Evolutionary conservation across 2,888 invertebrate genomes (phyloP).

Genomic region (Hermodice carunculata): DNA sequence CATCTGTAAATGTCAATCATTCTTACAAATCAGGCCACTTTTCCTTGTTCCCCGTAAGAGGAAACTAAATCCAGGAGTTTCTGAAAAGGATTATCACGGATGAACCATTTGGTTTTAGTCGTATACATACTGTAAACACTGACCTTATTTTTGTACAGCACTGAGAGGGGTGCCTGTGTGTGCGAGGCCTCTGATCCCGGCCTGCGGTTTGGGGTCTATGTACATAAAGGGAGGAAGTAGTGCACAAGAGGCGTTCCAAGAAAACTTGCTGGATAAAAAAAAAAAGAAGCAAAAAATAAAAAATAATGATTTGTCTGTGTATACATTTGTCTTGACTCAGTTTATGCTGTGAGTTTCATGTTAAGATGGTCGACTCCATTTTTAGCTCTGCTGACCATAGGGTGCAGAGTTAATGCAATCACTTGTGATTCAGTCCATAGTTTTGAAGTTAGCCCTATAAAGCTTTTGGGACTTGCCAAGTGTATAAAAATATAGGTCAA

Average conservation of each 20-base stretch:
- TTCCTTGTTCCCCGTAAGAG: no score
- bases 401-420: no score
- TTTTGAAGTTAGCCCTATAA: no score
- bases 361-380: no score
- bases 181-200: constrained; percentile 14
- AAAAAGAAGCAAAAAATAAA: constrained; percentile 23
- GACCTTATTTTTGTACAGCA: constrained; percentile 33
- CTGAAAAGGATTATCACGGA: constrained; percentile 2
- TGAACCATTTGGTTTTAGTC: constrained; percentile 32
- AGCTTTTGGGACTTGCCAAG: no score
- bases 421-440: no score
- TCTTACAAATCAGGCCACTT: no score
- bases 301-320: constrained; percentile 20
- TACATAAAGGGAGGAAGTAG: constrained; percentile 21
- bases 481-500: no score
- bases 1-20: no score
- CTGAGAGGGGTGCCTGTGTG: constrained; percentile 15
- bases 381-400: no score
- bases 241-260: constrained; percentile 15
- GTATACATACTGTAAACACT: constrained; percentile 34
- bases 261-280: constrained; percentile 14
- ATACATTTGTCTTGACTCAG: no score
- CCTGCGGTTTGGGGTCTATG: constrained; percentile 22
- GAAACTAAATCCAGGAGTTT: constrained; percentile 9
- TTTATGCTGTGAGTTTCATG: no score